Base-by-base conservation (phyloP, 2,888 invertebrate genomes). In the Aromia moschata region DNA sequence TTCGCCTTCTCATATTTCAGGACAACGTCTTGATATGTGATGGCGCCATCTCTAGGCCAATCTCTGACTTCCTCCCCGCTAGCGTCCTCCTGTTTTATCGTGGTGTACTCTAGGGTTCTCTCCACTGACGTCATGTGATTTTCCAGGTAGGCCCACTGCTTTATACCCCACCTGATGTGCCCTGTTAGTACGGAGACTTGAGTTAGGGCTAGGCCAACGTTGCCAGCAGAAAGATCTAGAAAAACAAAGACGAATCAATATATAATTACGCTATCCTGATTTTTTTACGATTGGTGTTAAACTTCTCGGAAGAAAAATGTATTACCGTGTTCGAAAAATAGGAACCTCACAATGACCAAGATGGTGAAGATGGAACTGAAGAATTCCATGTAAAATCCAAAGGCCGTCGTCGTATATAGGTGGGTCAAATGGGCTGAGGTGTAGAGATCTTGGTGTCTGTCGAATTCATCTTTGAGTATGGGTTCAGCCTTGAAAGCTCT, bases 41-140 rank as follows among this genome's bases (percentile, higher is more conserved):
- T 77, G 62, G 77, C 79, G 9, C 88, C 89, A 40, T 83, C 74
- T 1, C 80, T 72, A 0, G 89, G 89, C 89, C 89, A 89, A 0
- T 80, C 78, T 25, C 11, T 16, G 3, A 30, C 14, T 20, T 12
- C 10, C 70, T 41, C 36, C 1, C 74, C 75, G 7, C 49, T 14
- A 3, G 38, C 45, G 10, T 59, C 41, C 65, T 82, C 81, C 4
- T 70, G 65, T 58, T 82, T 78, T 4, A 87, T 71, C 5, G 82
- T 76, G 0, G 83, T 70, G 46, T 78, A 78, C 60, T 78, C 79
- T 40, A 74, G 36, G 0, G 90, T 85, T 77, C 94, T 86, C 80
- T 97, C 96, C 0, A 96, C 95, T 5, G 92, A 90, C 2, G 92
- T 93, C 92, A 93, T 92, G 67, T 88, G 90, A 74, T 92, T 93